Evolutionary conservation across 2,797 vertebrate genomes (phyloP).

Genomic region (Poeciliopsis paucimaculata): DNA sequence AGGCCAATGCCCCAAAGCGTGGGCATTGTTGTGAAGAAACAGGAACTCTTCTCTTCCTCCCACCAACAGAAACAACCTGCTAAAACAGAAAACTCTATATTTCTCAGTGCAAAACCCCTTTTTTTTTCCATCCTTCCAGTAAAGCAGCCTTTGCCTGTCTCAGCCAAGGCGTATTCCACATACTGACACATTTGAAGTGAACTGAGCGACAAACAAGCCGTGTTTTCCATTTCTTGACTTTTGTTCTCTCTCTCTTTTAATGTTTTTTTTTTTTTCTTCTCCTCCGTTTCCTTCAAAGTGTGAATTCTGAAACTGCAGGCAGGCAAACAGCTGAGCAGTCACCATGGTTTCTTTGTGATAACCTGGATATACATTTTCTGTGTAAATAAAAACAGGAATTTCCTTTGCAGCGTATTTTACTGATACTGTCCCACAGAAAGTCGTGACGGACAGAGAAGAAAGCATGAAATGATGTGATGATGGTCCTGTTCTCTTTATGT

Average conservation of each 20-base stretch:
- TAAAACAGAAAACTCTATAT: neutral
- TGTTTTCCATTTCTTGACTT: constrained; percentile 28
- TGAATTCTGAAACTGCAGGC: constrained; percentile 41
- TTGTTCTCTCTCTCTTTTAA: constrained; percentile 18
- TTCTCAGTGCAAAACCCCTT: neutral
- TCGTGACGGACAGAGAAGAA: constrained; percentile 12
- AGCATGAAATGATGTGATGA: neutral
- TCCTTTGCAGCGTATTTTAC: constrained; percentile 10
- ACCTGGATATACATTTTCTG: constrained; percentile 37
- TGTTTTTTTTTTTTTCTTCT: constrained; percentile 27
- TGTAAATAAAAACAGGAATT: constrained; percentile 45
- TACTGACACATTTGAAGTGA: constrained; percentile 42
- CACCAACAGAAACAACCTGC: constrained; percentile 26
- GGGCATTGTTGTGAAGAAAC: neutral
- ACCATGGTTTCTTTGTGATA: constrained; percentile 61
- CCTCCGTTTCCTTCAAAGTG: constrained; percentile 27
- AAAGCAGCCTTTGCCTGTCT: constrained; percentile 37
- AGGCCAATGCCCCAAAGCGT: too few species aligned
- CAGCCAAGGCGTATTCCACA: constrained; percentile 23
- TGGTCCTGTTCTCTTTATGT: neutral
- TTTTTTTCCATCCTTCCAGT: neutral
- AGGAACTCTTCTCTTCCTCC: neutral
- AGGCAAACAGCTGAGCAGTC: constrained; percentile 23
- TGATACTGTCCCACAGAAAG: constrained; percentile 44
- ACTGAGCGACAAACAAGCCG: constrained; percentile 32